Evolutionary conservation across 2,888 invertebrate species (phyloP).

Genomic region (Apomyelois bistriatella): DNA sequence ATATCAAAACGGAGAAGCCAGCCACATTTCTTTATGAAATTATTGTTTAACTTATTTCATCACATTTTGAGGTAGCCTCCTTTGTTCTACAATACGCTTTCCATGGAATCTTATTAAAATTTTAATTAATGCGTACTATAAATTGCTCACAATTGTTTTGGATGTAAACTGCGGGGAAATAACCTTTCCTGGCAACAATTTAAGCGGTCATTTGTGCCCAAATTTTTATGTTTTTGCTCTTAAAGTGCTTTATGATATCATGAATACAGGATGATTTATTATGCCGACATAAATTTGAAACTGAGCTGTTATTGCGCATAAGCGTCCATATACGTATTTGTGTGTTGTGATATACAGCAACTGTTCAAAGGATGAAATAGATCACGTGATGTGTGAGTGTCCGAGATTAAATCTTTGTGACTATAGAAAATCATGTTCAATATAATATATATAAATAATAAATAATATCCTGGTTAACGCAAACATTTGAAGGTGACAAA

Average conservation of each 20-base stretch:
- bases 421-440: too few species aligned
- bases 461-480: too few species aligned
- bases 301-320: slow-evolving; percentile 18
- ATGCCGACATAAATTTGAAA: slow-evolving; percentile 22
- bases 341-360: slow-evolving; percentile 2
- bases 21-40: slow-evolving; percentile 46
- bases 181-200: slow-evolving; percentile 24
- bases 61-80: slow-evolving; percentile 43
- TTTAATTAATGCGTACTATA: slow-evolving; percentile 55
- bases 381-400: not conserved
- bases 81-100: slow-evolving; percentile 49
- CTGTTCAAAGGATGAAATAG: slow-evolving; percentile 3
- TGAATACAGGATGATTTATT: slow-evolving; percentile 28
- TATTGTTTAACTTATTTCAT: slow-evolving; percentile 54
- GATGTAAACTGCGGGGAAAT: slow-evolving; percentile 20
- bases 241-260: slow-evolving; percentile 24
- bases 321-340: slow-evolving; percentile 1
- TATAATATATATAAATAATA: too few species aligned
- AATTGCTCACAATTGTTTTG: slow-evolving; percentile 44
- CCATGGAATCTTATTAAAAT: slow-evolving; percentile 50
- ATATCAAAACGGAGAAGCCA: slow-evolving; percentile 44
- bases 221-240: slow-evolving; percentile 24
- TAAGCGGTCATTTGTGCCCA: slow-evolving; percentile 18
- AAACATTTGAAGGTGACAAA: too few species aligned
- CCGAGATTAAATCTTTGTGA: not conserved